Percentiles rank a stretch among this genome's conserved stretches.
These are phyloP conservation scores for Toxotes jaculatrix DNA, from an alignment of 2,113 vertebrate species.

Conservation along the genomic window DNA sequence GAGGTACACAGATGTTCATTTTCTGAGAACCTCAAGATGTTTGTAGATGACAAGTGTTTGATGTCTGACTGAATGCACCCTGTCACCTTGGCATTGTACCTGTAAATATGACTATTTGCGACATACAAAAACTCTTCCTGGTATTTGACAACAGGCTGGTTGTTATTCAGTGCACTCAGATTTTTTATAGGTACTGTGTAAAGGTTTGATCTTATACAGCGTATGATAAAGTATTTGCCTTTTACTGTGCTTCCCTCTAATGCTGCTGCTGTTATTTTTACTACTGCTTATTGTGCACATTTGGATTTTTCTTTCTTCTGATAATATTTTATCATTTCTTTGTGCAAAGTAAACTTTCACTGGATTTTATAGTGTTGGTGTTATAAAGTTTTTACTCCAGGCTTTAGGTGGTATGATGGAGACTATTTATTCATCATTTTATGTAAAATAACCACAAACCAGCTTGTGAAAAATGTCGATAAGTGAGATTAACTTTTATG, in stretches of 20 bases:
- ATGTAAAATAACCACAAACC: conserved; percentile 1
- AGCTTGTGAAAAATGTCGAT: background rate
- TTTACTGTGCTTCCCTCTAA: background rate
- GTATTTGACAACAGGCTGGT: background rate
- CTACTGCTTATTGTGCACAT: background rate
- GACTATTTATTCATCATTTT: background rate
- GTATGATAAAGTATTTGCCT: background rate
- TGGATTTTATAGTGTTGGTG: no score
- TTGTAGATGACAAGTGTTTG: background rate
- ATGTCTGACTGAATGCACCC: background rate
- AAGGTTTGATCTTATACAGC: background rate
- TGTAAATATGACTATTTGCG: conserved; percentile 7
- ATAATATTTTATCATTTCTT: background rate
- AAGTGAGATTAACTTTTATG: background rate
- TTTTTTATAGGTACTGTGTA: background rate
- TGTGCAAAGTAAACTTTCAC: background rate
- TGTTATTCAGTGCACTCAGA: conserved; percentile 2
- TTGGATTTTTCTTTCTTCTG: background rate
- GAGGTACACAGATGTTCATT: background rate
- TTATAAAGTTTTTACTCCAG: background rate
- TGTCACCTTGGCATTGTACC: background rate
- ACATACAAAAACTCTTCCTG: background rate
- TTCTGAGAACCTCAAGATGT: background rate
- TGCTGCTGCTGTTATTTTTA: background rate
- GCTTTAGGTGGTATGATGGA: background rate